These are phyloP conservation scores for Acanthosoma haemorrhoidale DNA, from an alignment of 2,888 invertebrate species.

Conservation along the genomic window DNA sequence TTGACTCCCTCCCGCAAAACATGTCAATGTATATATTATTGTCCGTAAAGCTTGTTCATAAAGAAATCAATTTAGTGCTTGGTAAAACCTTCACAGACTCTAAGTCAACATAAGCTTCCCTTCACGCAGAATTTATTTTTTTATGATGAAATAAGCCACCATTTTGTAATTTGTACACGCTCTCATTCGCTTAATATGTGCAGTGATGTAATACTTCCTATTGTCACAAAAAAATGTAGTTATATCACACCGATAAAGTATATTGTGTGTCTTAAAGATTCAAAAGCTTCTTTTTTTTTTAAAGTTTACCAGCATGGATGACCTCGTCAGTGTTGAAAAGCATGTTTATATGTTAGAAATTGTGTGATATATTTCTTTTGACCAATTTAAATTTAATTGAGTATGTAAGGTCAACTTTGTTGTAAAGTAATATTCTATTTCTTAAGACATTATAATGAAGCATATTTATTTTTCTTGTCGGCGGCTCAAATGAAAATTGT, in stretches of 20 bases:
- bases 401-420: no score
- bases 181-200: background rate
- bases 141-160: constrained; percentile 9
- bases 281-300: constrained; percentile 3
- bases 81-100: no score
- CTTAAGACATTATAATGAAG: no score
- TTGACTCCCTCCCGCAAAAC: no score
- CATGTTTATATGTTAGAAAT: constrained; percentile 6
- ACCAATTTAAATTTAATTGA: no score
- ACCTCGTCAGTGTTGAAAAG: background rate
- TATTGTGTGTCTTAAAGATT: no score
- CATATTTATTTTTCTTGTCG: no score
- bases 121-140: background rate
- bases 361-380: background rate
- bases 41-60: no score
- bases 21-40: no score
- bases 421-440: no score
- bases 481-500: no score
- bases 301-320: constrained; percentile 6
- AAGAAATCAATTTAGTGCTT: no score
- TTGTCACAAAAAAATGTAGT: background rate
- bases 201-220: constrained; percentile 9
- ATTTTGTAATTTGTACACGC: background rate
- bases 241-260: background rate
- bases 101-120: background rate